Percentiles rank a stretch among this genome's conserved stretches.
Conservation (phyloP, 2,113 vertebrate genomes). For the Spermophilus dauricus region DNA sequence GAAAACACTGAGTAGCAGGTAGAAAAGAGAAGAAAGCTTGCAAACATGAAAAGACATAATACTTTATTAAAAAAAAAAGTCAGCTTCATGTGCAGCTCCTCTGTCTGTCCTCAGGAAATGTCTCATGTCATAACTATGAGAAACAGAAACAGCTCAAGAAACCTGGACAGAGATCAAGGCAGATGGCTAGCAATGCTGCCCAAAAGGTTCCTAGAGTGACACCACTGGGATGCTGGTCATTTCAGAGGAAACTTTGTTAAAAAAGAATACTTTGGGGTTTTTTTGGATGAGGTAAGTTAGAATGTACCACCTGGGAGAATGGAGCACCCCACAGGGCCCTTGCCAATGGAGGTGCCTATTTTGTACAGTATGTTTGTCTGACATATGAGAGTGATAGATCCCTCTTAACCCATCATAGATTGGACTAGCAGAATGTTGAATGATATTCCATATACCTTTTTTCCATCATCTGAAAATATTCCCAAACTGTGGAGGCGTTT, state of each 20-base stretch:
- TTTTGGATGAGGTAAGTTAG: neutral
- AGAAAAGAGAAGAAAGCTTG: neutral
- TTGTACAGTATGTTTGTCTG: neutral
- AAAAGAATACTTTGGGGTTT: neutral
- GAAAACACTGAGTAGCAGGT: neutral
- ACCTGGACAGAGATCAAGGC: neutral
- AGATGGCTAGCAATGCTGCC: neutral
- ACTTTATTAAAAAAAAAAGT: neutral
- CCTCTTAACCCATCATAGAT: neutral
- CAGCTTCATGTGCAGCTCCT: neutral
- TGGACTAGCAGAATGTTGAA: neutral
- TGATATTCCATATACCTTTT: neutral
- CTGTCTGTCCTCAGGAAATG: neutral
- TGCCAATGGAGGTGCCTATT: neutral
- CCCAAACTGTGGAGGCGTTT: neutral
- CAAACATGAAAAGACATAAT: neutral
- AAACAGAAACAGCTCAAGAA: neutral
- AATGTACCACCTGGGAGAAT: neutral
- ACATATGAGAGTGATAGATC: neutral
- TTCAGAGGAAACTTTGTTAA: neutral
- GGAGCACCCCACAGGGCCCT: neutral
- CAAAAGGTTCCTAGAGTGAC: neutral
- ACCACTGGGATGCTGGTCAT: neutral
- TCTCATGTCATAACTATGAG: neutral
- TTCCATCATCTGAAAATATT: neutral